These are phyloP conservation scores for Proales similis DNA, from an alignment of 1,140 invertebrate genomes.

Conservation along the genomic window DNA sequence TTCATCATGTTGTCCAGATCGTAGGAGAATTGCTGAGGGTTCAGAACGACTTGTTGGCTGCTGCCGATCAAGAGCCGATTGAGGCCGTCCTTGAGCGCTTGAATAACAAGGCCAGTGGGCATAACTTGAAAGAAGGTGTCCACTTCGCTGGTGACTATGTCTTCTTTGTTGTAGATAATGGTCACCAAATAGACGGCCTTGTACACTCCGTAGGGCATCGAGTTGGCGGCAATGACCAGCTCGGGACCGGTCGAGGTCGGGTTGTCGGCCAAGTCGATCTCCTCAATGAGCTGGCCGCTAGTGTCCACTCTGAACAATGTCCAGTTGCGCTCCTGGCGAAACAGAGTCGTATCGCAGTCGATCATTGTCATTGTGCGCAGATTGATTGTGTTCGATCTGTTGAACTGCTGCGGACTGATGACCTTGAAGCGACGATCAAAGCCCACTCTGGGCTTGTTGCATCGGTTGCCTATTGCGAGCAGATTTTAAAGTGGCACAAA, in stretches of 20 bases:
- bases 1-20: neutral
- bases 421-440: no score
- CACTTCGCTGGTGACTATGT: constrained; percentile 3
- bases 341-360: no score
- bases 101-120: constrained; percentile 14
- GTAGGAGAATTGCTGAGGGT: constrained; percentile 20
- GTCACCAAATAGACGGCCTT: neutral
- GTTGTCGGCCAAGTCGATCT: neutral
- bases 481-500: no score
- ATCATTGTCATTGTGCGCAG: no score
- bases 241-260: neutral
- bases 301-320: neutral
- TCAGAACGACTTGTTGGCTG: constrained; percentile 20
- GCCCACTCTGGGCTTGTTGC: no score
- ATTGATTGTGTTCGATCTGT: no score
- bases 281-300: neutral
- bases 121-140: constrained; percentile 18
- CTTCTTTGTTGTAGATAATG: no score
- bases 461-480: no score
- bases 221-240: neutral
- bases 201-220: neutral
- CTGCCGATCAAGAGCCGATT: constrained; percentile 1
- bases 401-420: no score
- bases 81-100: constrained; percentile 12
- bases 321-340: no score